Evolutionary conservation across 1,140 invertebrate species (phyloP).

Genomic region (Drosophila yakuba): DNA sequence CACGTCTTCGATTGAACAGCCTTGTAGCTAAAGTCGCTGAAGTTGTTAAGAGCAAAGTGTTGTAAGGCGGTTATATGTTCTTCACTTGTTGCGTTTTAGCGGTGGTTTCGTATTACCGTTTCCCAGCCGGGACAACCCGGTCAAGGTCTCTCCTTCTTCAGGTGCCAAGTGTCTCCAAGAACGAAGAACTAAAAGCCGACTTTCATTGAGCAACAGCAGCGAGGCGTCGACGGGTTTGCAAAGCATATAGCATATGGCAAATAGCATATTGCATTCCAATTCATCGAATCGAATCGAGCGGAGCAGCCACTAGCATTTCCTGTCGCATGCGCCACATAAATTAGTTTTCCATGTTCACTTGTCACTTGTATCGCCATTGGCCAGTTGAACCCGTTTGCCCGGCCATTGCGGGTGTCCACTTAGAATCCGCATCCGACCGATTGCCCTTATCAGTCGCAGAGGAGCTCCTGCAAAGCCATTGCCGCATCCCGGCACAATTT

Average conservation of each 20-base stretch:
- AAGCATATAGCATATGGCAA: constrained; percentile 17
- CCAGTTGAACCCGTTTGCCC: constrained; percentile 58
- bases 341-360: constrained; percentile 79
- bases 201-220: constrained; percentile 46
- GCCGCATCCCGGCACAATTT: constrained; percentile 43
- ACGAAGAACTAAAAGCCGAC: constrained; percentile 10
- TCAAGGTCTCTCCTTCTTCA: constrained; percentile 66
- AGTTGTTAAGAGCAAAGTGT: constrained; percentile 79
- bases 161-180: constrained; percentile 37
- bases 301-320: constrained; percentile 47
- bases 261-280: constrained; percentile 38
- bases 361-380: constrained; percentile 66
- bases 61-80: constrained; percentile 65
- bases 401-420: constrained; percentile 65
- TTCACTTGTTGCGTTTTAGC: constrained; percentile 59
- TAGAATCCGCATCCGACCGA: constrained; percentile 53
- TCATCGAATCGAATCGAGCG: constrained; percentile 36
- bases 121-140: constrained; percentile 45
- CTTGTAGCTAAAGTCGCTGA: constrained; percentile 20
- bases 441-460: constrained; percentile 60
- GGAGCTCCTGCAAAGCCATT: constrained; percentile 3
- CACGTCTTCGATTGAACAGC: constrained; percentile 56
- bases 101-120: constrained; percentile 80
- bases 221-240: constrained; percentile 23
- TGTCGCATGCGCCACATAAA: constrained; percentile 72